Conservation (phyloP, 1,140 invertebrate species). For the Plectrocnemia conspersa region DNA sequence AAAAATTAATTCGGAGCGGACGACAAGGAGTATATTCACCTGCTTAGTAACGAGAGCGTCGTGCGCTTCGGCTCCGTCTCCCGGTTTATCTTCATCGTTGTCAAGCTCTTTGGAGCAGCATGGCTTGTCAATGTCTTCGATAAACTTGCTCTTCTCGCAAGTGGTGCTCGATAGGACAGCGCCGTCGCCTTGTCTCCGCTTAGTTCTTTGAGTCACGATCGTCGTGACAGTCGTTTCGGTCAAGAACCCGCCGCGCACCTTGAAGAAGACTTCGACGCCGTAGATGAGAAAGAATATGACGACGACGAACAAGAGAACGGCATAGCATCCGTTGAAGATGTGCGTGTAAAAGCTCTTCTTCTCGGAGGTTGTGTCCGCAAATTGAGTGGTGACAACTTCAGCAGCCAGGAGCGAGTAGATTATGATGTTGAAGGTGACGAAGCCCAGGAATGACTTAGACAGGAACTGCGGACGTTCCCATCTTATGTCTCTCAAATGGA, state of each 20-base stretch:
- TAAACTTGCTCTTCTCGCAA: neutral
- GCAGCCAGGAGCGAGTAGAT: slow-evolving; percentile 80
- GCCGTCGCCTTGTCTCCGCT: slow-evolving; percentile 37
- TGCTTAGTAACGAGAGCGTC: slow-evolving; percentile 50
- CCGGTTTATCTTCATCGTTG: slow-evolving; percentile 24
- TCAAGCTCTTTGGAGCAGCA: slow-evolving; percentile 25
- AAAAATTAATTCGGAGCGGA: no score
- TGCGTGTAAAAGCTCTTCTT: slow-evolving; percentile 71
- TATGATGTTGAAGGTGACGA: slow-evolving; percentile 85
- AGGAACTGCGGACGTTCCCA: slow-evolving; percentile 85
- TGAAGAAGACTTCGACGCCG: slow-evolving; percentile 91
- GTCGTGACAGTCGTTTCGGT: slow-evolving; percentile 54
- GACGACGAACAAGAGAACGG: slow-evolving; percentile 82
- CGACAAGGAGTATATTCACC: no score
- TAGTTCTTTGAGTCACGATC: slow-evolving; percentile 43
- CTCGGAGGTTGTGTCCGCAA: slow-evolving; percentile 58
- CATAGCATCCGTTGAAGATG: slow-evolving; percentile 89
- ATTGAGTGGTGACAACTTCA: slow-evolving; percentile 69
- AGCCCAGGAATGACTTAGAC: slow-evolving; percentile 89
- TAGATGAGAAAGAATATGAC: slow-evolving; percentile 93
- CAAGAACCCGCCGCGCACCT: slow-evolving; percentile 66
- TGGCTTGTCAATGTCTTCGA: slow-evolving; percentile 7
- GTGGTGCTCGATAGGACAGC: slow-evolving; percentile 31
- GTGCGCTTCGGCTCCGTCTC: slow-evolving; percentile 43
- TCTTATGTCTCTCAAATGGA: slow-evolving; percentile 81